Evolutionary conservation across 1,140 invertebrate species (phyloP).

Genomic region (Nixonia krombeini): DNA sequence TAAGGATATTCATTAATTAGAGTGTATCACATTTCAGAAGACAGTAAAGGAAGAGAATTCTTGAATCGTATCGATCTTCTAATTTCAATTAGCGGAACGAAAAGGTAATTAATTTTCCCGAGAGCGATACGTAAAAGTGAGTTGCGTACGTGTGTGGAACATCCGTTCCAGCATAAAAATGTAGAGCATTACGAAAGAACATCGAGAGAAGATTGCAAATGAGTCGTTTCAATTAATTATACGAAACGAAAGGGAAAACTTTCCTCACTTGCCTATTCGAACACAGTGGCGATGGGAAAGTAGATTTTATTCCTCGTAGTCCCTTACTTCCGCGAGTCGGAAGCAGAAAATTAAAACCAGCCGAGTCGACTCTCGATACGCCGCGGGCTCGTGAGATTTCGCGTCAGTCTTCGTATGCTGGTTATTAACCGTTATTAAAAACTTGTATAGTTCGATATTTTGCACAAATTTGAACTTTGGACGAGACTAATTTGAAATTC

Average conservation of each 20-base stretch:
- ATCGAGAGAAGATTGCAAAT: constrained; percentile 18
- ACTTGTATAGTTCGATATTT: not conserved
- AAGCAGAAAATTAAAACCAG: constrained; percentile 42
- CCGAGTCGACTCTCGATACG: constrained; percentile 18
- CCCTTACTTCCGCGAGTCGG: constrained; percentile 36
- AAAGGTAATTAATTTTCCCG: too few relatives aligned
- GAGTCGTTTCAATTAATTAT: constrained; percentile 36
- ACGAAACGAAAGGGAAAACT: constrained; percentile 40
- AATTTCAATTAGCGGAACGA: too few relatives aligned
- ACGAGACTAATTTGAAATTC: too few relatives aligned
- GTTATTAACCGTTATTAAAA: constrained; percentile 48
- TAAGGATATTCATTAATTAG: too few relatives aligned
- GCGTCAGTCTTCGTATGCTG: constrained; percentile 44
- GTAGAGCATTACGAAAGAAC: constrained; percentile 24
- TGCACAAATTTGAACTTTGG: too few relatives aligned
- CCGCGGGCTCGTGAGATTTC: constrained; percentile 17
- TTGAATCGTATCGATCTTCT: too few relatives aligned
- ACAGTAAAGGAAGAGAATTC: too few relatives aligned
- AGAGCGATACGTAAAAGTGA: too few relatives aligned
- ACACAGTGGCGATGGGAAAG: constrained; percentile 33
- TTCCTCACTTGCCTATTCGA: constrained; percentile 29
- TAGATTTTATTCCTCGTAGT: constrained; percentile 24
- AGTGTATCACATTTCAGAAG: too few relatives aligned
- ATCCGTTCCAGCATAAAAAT: constrained; percentile 8
- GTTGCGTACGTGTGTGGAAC: not conserved